Base-by-base conservation (phyloP, 2,113 vertebrate species). In the Clarias macrocephalus region DNA sequence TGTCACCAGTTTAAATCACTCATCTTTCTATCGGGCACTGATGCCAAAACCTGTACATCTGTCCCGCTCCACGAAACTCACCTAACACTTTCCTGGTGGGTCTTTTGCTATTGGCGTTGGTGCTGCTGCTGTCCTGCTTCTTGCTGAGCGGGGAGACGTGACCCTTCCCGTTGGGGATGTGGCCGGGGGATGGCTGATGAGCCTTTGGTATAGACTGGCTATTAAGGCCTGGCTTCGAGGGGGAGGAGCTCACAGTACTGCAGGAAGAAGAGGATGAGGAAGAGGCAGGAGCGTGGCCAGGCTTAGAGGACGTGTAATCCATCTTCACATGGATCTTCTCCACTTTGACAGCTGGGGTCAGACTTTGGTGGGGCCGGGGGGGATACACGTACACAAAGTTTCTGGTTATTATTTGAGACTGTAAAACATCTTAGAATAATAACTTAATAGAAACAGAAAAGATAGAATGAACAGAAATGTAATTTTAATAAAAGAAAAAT, bases 191-290 rank as follows among this genome's bases (percentile, higher is more conserved):
- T 96, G 96, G 96, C 95, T 96, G 96, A 95, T 96, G 95, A 96
- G 97, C 97, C 98, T 99, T 99, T 99, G 98, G 98, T 99, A 99
- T 97, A 96, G 97, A 97, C 95, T 97, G 96, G 96, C 96, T 98
- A 96, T 98, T 99, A 99, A 99, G 98, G 98, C 97, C 97, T 97
- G 96, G 94, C 96, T 99, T 99, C 94, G 96, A 95, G 96, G 96
- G 96, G 94, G 98, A 94, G 95, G 97, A 93, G 96, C 96, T 99
- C 97, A 98, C 97, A 98, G 98, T 96, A 96, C 96, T 96, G 96
- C 96, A 97, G 96, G 96, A 97, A 93, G 96, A 93, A 89, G 96
- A 96, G 95, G 96, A 95, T 93, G 97, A 92, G 28, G 94, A 96
- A 94, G 97, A 96, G 93, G 95, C 91, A 90, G 96, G 96, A 93